phyloP scores from a whole-genome alignment of 1,140 invertebrate species.

The Penaeus indicus region DNA sequence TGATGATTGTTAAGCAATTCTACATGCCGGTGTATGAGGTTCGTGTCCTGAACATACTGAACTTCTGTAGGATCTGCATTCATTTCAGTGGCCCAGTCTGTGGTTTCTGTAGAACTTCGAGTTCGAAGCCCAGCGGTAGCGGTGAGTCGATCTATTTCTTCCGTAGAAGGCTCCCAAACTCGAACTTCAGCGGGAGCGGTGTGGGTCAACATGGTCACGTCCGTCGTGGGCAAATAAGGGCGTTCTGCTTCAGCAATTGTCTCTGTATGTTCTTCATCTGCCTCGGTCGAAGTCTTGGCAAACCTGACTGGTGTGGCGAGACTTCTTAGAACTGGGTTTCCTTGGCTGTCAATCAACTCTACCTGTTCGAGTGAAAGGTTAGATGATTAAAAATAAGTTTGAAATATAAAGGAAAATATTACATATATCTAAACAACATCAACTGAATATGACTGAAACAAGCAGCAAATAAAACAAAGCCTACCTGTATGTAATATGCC shows the following conservation, averaged over 20 bases:
- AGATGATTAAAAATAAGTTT: no score
- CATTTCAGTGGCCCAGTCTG: no score
- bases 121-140: no score
- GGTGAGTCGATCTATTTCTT: no score
- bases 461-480: neutral
- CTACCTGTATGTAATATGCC: conserved; percentile 45
- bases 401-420: no score
- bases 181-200: no score
- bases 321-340: conserved; percentile 51
- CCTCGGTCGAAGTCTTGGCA: neutral
- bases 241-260: neutral
- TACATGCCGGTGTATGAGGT: no score
- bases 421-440: neutral
- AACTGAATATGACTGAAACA: neutral
- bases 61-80: no score
- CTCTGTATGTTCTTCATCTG: neutral
- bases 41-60: no score
- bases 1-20: no score
- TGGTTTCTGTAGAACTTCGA: no score
- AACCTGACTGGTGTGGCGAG: conserved; percentile 48
- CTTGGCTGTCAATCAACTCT: conserved; percentile 46
- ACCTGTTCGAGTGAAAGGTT: conserved; percentile 17
- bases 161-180: no score
- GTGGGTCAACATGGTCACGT: neutral
- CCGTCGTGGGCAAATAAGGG: neutral